Evolutionary conservation across 1,140 invertebrate species (phyloP), one percentile per base, ranked within the genome.

Genomic region (Hycleus cichorii): DNA sequence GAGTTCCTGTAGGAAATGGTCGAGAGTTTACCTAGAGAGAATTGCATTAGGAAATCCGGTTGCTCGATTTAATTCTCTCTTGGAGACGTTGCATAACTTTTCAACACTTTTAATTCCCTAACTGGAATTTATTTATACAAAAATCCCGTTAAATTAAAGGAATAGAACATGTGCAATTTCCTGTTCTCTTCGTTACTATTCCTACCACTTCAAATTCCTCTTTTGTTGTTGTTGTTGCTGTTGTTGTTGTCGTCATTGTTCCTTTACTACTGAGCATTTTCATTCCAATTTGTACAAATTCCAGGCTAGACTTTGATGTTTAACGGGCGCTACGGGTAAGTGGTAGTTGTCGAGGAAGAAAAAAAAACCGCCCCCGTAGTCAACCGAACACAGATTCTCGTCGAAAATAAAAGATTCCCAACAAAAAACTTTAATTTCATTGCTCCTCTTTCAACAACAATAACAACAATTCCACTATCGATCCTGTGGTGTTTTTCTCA

Each of bases 251-350:
- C 45, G 42, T 42, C 27, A 42, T 53, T 53, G 51, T 53, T 53
- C 40, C 45, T 32, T 32, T 4, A 32, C 7, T 32, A 7, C 32
- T 4, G 7, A 32, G 4, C 32, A 32, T 32, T 53, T 53, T 7
- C 24, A 39, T 42, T 53, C 43, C 51, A 53, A 53, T 53, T 53
- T 53, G 51, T 53, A 53, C 32, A 45, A 32, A 53, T 45, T 53
- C 51, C 51, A 53, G 27, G 51, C 39, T 42, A 53, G 9, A 42
- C 51, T 53, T 53, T 53, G 51, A 53, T 53, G 51, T 53, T 45
- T 32, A 32, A 18, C 18, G 18, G 18, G 18, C 18, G 18, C 18
- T 18, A 18, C 1, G 18, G 18, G 18, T 18, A 18, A 18, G 18
- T 18, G 18, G 18, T 18, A 32, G 32, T 32, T 4, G 32, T 32